Evolutionary conservation across 2,888 invertebrate genomes (phyloP).

Genomic region (Euphydryas editha): DNA sequence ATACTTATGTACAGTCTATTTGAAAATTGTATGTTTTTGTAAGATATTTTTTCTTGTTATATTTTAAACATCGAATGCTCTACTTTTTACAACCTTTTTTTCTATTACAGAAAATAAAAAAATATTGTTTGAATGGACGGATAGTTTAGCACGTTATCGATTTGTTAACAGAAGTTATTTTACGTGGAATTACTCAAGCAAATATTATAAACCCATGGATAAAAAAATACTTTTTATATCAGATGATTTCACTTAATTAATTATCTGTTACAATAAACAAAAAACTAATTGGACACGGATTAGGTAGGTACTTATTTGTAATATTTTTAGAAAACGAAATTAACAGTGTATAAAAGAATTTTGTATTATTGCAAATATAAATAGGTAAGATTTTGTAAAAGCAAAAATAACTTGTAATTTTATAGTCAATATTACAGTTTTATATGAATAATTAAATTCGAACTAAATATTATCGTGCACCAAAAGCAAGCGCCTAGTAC

Average conservation of each 20-base stretch:
- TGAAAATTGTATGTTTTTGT: neutral
- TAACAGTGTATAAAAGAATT: constrained; percentile 21
- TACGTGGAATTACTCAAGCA: constrained; percentile 8
- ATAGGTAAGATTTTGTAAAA: constrained; percentile 2
- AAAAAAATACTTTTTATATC: constrained; percentile 13
- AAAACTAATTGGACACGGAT: constrained; percentile 30
- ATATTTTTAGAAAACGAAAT: constrained; percentile 22
- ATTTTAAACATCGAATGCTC: neutral
- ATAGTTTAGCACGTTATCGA: constrained; percentile 5
- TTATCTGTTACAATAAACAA: constrained; percentile 24
- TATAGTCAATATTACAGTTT: neutral
- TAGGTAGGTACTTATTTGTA: constrained; percentile 30
- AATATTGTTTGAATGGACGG: neutral
- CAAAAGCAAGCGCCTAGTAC: too few species aligned
- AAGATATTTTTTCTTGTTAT: neutral
- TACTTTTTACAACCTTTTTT: neutral
- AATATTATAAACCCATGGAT: constrained; percentile 4
- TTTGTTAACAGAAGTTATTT: constrained; percentile 4
- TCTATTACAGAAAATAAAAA: neutral
- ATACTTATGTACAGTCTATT: too few species aligned
- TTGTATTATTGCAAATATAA: constrained; percentile 4
- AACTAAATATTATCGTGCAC: neutral
- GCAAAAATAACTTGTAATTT: neutral
- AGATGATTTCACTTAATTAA: constrained; percentile 31
- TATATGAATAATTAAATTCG: neutral